Evolutionary conservation across 2,113 vertebrate species (phyloP).

Genomic region (Beaufortia kweichowensis): DNA sequence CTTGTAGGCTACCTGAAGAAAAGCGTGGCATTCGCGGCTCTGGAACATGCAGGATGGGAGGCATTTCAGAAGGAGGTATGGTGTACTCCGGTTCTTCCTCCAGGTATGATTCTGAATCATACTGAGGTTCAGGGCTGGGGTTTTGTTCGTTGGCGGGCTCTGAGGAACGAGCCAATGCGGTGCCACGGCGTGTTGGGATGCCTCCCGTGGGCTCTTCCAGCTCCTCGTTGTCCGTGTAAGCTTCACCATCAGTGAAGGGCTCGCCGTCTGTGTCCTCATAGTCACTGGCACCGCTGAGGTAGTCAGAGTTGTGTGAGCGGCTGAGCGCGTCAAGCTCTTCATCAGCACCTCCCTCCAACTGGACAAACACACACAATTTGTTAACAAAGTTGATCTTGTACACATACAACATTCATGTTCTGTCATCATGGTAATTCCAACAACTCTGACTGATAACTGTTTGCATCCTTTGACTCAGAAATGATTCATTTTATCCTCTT

Average conservation of each 20-base stretch:
- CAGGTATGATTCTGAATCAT: not conserved
- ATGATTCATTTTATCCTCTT: not conserved
- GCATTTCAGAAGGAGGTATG: conserved; percentile 55
- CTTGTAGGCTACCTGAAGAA: conserved; percentile 44
- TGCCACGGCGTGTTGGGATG: conserved; percentile 34
- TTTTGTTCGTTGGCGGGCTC: conserved; percentile 62
- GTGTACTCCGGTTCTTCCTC: conserved; percentile 40
- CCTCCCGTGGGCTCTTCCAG: conserved; percentile 71
- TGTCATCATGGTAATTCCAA: too few relatives aligned
- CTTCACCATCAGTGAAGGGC: conserved; percentile 70
- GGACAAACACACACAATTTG: not conserved
- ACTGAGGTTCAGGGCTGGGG: conserved; percentile 36
- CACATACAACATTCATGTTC: not conserved
- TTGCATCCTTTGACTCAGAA: not conserved
- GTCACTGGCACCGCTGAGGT: conserved; percentile 93
- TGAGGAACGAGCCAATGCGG: conserved; percentile 62
- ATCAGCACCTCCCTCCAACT: conserved; percentile 79
- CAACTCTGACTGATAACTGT: too few relatives aligned
- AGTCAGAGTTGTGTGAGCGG: conserved; percentile 70
- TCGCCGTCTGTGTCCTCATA: conserved; percentile 90
- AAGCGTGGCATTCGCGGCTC: conserved; percentile 39
- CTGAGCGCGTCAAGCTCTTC: conserved; percentile 76
- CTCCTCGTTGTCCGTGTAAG: conserved; percentile 83
- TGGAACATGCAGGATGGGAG: conserved; percentile 63
- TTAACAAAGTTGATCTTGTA: not conserved